Conservation (phyloP, 1,140 invertebrate species). For the Yoshiicerus persimilis region DNA sequence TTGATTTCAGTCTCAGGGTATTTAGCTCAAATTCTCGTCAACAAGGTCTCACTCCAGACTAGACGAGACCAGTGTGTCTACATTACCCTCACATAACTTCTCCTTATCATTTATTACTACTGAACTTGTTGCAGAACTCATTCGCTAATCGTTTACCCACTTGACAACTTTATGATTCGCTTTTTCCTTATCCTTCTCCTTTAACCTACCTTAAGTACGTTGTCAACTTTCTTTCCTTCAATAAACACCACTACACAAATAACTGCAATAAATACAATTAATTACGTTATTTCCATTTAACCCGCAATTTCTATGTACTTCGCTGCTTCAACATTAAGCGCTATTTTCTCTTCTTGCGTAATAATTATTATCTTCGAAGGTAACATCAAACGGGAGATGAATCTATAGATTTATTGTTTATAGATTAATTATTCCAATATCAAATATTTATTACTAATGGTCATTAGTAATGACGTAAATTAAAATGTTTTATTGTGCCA, state of each 20-base stretch:
- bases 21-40: slow-evolving; percentile 16
- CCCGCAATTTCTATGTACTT: too few species aligned
- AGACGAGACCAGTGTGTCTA: background rate
- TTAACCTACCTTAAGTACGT: background rate
- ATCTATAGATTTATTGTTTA: too few species aligned
- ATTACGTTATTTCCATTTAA: background rate
- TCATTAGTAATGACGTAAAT: too few species aligned
- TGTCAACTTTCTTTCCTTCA: background rate
- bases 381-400: too few species aligned
- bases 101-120: slow-evolving; percentile 1
- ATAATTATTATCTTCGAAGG: too few species aligned
- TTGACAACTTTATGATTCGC: background rate
- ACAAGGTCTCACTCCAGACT: slow-evolving; percentile 7
- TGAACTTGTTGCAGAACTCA: background rate
- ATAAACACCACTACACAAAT: background rate
- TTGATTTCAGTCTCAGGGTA: background rate
- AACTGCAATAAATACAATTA: background rate
- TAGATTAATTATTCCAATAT: too few species aligned
- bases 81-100: background rate
- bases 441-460: too few species aligned
- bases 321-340: too few species aligned
- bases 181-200: background rate
- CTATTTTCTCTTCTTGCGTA: too few species aligned
- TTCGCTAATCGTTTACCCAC: background rate
- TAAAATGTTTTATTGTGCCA: too few species aligned